Evolutionary conservation across 2,888 invertebrate species (phyloP).

Genomic region (Euclidia mi): DNA sequence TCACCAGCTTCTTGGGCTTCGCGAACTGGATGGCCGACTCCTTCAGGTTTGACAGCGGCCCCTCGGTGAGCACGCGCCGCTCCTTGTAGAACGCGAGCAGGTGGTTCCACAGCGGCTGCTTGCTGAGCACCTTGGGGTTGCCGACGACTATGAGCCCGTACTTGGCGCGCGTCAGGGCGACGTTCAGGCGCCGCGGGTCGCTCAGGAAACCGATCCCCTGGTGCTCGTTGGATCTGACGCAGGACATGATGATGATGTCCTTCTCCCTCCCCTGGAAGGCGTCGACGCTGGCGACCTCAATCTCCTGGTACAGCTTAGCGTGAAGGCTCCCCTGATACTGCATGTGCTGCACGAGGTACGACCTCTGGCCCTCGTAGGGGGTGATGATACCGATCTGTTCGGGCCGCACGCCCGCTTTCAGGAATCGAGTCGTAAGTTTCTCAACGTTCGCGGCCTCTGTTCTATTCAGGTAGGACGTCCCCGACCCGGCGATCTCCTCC

Average conservation of each 20-base stretch:
- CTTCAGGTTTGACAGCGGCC: slow-evolving; percentile 98
- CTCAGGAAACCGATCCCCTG: slow-evolving; percentile 99
- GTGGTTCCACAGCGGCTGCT: slow-evolving; percentile 99
- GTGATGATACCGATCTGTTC: slow-evolving; percentile 99
- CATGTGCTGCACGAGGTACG: slow-evolving; percentile 99
- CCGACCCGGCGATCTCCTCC: slow-evolving; percentile 99
- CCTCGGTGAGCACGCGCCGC: slow-evolving; percentile 98
- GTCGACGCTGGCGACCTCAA: slow-evolving; percentile 99
- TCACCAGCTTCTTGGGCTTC: slow-evolving; percentile 98
- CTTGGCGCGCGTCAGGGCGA: slow-evolving; percentile 99
- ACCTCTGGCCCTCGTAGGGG: slow-evolving; percentile 99
- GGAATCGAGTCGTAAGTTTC: slow-evolving; percentile 98
- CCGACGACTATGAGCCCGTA: slow-evolving; percentile 99
- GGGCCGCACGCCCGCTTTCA: slow-evolving; percentile 98
- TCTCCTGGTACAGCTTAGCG: slow-evolving; percentile 98
- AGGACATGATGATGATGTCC: slow-evolving; percentile 99
- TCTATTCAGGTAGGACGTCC: slow-evolving; percentile 99
- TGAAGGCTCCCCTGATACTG: slow-evolving; percentile 99
- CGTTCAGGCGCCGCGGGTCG: slow-evolving; percentile 99
- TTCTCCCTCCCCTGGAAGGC: slow-evolving; percentile 99
- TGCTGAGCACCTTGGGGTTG: slow-evolving; percentile 99
- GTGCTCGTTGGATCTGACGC: slow-evolving; percentile 99
- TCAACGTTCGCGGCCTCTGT: slow-evolving; percentile 99
- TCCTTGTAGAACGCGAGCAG: slow-evolving; percentile 99
- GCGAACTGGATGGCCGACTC: slow-evolving; percentile 99